Conservation (phyloP, 2,113 vertebrate genomes). For the Corythornis madagascariensis region DNA sequence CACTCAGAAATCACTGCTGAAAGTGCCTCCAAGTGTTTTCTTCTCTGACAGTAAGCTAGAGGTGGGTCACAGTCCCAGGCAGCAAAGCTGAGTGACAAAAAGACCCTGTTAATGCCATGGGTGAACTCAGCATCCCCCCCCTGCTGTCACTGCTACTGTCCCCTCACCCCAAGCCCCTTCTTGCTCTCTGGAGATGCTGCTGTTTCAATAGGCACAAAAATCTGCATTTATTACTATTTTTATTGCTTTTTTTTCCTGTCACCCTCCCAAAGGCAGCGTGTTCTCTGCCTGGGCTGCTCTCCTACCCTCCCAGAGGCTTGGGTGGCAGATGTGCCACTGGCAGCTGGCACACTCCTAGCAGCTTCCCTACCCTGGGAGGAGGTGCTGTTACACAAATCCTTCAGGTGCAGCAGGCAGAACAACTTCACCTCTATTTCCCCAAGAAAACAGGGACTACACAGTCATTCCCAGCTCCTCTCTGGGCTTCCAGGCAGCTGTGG, state of each 20-base stretch:
- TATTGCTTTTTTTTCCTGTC: neutral
- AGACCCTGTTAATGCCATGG: rapidly evolving
- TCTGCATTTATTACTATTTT: neutral
- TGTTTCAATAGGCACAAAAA: neutral
- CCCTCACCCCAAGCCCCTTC: neutral
- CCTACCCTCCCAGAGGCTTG: neutral
- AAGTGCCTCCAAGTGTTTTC: neutral
- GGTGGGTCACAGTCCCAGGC: rapidly evolving
- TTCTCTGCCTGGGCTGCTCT: neutral
- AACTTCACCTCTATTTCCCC: neutral
- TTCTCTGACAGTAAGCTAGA: neutral
- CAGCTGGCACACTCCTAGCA: rapidly evolving
- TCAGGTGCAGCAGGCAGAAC: neutral
- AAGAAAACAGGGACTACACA: neutral
- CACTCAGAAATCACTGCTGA: neutral
- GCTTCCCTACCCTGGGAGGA: neutral
- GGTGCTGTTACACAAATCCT: neutral
- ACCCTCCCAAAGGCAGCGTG: rapidly evolving
- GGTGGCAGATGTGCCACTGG: neutral
- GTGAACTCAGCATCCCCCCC: neutral
- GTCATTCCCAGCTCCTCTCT: neutral
- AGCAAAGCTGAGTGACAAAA: neutral
- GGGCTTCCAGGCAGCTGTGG: neutral
- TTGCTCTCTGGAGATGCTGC: neutral
- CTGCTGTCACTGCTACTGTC: no score